Conservation (phyloP, 2,113 vertebrate genomes). For the Solea senegalensis region DNA sequence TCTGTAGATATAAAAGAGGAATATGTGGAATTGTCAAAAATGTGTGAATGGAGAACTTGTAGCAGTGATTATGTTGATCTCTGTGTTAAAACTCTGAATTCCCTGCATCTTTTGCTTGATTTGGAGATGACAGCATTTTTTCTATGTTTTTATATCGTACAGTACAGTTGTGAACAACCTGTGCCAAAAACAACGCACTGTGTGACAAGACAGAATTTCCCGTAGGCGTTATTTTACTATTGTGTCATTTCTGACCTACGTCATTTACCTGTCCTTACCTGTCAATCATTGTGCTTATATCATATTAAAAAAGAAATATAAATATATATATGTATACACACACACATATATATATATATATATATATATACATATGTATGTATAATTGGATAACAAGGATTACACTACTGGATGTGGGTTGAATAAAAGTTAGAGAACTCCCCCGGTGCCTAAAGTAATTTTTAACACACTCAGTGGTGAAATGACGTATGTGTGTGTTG, state of each 20-base stretch:
- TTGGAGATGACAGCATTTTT: background rate
- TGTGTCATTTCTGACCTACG: constrained; percentile 63
- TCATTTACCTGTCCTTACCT: constrained; percentile 26
- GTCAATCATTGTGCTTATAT: constrained; percentile 20
- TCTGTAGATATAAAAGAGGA: background rate
- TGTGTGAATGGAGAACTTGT: background rate
- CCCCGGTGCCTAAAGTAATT: constrained; percentile 49
- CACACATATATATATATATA: background rate
- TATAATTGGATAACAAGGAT: constrained; percentile 40
- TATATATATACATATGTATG: too few relatives aligned
- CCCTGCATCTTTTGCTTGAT: background rate
- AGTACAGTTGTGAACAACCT: background rate
- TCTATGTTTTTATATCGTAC: background rate
- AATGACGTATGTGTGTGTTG: constrained; percentile 34
- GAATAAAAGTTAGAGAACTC: constrained; percentile 50
- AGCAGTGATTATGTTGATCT: constrained; percentile 12
- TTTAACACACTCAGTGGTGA: constrained; percentile 43
- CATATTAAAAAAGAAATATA: background rate
- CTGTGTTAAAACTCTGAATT: background rate
- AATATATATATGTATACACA: too few relatives aligned
- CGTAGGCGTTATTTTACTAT: constrained; percentile 41
- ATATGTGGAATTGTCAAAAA: constrained; percentile 1
- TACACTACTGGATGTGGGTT: constrained; percentile 39
- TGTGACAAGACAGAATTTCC: background rate
- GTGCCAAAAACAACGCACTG: background rate